Conservation (phyloP, 1,140 invertebrate species). For the Calliopsis andreniformis region DNA sequence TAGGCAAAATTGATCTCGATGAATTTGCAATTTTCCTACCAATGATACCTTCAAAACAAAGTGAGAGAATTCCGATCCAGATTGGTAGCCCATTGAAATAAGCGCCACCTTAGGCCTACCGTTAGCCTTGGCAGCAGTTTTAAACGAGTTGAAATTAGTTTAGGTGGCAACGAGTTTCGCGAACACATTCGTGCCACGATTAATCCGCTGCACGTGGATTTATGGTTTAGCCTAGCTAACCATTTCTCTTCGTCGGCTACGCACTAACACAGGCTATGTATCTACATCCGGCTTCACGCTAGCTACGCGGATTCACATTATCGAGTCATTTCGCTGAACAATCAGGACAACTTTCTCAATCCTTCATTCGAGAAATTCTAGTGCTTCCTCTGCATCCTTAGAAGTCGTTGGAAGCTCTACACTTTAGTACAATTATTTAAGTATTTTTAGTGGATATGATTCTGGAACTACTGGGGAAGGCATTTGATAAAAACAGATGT, state of each 20-base stretch:
- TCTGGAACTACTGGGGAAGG: too few relatives aligned
- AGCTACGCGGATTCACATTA: conserved; percentile 48
- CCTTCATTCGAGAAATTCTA: not conserved
- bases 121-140: conserved; percentile 64
- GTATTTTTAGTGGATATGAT: too few relatives aligned
- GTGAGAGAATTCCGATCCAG: too few relatives aligned
- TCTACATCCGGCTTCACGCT: conserved; percentile 40
- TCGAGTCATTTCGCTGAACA: conserved; percentile 10
- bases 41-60: too few relatives aligned
- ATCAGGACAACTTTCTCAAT: conserved; percentile 38
- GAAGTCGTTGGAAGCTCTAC: too few relatives aligned
- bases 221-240: conserved; percentile 74
- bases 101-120: conserved; percentile 64
- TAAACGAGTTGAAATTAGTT: conserved; percentile 80
- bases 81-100: conserved; percentile 38
- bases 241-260: conserved; percentile 77
- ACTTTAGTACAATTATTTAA: too few relatives aligned
- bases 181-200: conserved; percentile 67
- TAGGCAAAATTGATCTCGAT: too few relatives aligned
- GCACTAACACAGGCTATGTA: conserved; percentile 45
- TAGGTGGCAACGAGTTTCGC: conserved; percentile 77
- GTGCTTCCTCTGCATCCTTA: too few relatives aligned
- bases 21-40: too few relatives aligned
- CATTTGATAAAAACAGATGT: too few relatives aligned
- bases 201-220: conserved; percentile 76